These are phyloP conservation scores for Onychomys leucogaster DNA, from an alignment of 2,797 vertebrate species.

Conservation along the genomic window DNA sequence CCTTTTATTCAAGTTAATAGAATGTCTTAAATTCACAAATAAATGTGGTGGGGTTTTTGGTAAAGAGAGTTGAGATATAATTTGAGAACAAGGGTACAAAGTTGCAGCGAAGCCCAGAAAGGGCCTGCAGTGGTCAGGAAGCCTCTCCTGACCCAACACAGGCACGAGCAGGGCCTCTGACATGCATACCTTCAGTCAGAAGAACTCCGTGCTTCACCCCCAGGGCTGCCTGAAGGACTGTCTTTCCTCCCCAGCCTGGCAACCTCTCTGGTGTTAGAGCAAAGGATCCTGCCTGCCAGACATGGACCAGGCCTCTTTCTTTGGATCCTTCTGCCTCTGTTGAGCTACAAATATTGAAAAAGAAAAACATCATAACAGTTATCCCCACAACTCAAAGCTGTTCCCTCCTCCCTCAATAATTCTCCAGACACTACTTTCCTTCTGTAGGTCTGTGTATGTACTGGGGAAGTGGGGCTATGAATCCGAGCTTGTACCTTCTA, in stretches of 20 bases:
- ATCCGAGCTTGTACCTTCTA: neutral
- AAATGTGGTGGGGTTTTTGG: neutral
- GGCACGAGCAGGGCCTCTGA: neutral
- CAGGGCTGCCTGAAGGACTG: slow-evolving; percentile 94
- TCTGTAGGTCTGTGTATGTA: too few relatives aligned
- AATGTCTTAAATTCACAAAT: slow-evolving; percentile 46
- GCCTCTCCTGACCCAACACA: neutral
- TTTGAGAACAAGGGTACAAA: slow-evolving; percentile 15
- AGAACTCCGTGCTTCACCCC: slow-evolving; percentile 93
- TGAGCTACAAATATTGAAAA: slow-evolving; percentile 85
- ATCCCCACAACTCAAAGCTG: slow-evolving; percentile 17
- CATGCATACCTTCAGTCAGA: slow-evolving; percentile 93
- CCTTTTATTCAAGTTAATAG: slow-evolving; percentile 9
- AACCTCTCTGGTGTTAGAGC: slow-evolving; percentile 92
- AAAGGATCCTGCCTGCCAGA: slow-evolving; percentile 94
- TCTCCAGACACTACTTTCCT: neutral
- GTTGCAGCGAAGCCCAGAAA: neutral
- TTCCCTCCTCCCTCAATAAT: slow-evolving; percentile 20
- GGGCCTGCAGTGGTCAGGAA: neutral
- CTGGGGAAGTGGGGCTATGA: neutral
- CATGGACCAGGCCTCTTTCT: slow-evolving; percentile 93
- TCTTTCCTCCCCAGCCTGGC: slow-evolving; percentile 90
- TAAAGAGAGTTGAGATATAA: neutral
- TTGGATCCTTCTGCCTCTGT: slow-evolving; percentile 90
- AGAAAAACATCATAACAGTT: slow-evolving; percentile 55